phyloP scores from a whole-genome alignment of 2,888 invertebrate species.

The Drosophila parthenogenetica region DNA sequence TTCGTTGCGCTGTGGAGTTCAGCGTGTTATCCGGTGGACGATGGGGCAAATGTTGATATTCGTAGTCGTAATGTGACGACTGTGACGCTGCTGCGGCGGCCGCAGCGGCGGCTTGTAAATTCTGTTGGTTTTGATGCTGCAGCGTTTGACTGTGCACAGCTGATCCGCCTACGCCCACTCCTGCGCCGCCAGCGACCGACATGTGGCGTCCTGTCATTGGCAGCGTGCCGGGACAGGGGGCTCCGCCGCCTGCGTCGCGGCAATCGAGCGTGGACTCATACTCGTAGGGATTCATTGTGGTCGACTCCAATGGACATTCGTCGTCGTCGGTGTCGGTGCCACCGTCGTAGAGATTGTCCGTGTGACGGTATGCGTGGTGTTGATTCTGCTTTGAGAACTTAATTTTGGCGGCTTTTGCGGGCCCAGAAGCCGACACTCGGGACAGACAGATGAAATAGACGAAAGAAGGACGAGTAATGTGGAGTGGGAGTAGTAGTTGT shows the following conservation, averaged over 20 bases:
- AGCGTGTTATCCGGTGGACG: slow-evolving; percentile 75
- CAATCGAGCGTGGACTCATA: slow-evolving; percentile 85
- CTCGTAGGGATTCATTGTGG: slow-evolving; percentile 85
- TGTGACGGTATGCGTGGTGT: slow-evolving; percentile 83
- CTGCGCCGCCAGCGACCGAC: slow-evolving; percentile 19
- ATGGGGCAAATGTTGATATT: slow-evolving; percentile 84
- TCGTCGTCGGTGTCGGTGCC: slow-evolving; percentile 84
- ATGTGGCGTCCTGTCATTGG: slow-evolving; percentile 70
- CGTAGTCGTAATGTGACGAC: slow-evolving; percentile 84
- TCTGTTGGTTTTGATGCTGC: slow-evolving; percentile 82
- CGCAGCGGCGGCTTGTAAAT: slow-evolving; percentile 76
- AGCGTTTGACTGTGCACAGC: slow-evolving; percentile 75
- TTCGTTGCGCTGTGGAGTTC: slow-evolving; percentile 79
- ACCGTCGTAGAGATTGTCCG: slow-evolving; percentile 84
- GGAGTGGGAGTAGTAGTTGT: slow-evolving; percentile 10
- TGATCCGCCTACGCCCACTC: slow-evolving; percentile 6
- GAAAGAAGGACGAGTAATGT: slow-evolving; percentile 1
- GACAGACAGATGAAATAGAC: slow-evolving; percentile 38
- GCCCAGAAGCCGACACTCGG: slow-evolving; percentile 62
- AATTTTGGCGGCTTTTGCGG: slow-evolving; percentile 82
- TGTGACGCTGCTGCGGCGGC: slow-evolving; percentile 68
- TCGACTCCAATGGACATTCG: slow-evolving; percentile 84
- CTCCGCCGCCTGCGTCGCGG: slow-evolving; percentile 83
- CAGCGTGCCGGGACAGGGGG: slow-evolving; percentile 65
- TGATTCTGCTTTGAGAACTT: slow-evolving; percentile 84